Base-by-base conservation (phyloP, 2,113 vertebrate species). In the Tychaedon coryphoeus region DNA sequence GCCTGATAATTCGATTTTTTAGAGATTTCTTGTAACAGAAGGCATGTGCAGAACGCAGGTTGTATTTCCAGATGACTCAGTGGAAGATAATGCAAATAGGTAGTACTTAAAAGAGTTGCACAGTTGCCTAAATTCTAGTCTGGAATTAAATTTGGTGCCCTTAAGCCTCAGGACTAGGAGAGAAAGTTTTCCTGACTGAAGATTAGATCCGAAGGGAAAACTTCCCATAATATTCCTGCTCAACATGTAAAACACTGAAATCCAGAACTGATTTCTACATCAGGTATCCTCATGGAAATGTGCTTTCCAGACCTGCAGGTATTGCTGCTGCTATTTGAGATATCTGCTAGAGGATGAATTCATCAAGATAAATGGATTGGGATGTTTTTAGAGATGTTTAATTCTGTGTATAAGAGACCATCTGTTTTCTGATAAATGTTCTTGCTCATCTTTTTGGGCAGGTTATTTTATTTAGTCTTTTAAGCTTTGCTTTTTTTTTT, bases 361-460 rank as follows among this genome's bases (percentile, higher is more conserved):
- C 97, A 98, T 98, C 96, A 98, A 98, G 97, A 98, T 97, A 97
- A 98, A 98, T 98, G 97, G 92, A 96, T 97, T 97, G 92, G 95
- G 98, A 95, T 96, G 89, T 95, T 98, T 97, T 22, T 69, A 97
- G 93, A 96, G 97, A 92, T 98, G 90, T 97, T 98, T 96, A 97
- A 93, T 97, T 97, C 96, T 93, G 84, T 72, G 38, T 97, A 56
- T 95, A 97, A 94, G 79, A 95, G 86, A 96, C 96, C 97, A 97
- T 98, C 97, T 98, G 97, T 97, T 98, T 96, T 93, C 94, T 98
- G 97, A 98, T 97, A 96, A 97, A 98, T 97, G 95, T 86, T 73
- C 95, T 91, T 95, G 83, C 79, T 92, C 72, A 90, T 95, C 95
- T 94, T 95, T 96, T 60, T 96, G 91, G 90, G 94, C 96, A 97